A percentile compares a stretch with the other conserved stretches of the same genome.
These are phyloP conservation scores for Dascillus cervinus DNA, from an alignment of 2,888 invertebrate species.

Conservation along the genomic window DNA sequence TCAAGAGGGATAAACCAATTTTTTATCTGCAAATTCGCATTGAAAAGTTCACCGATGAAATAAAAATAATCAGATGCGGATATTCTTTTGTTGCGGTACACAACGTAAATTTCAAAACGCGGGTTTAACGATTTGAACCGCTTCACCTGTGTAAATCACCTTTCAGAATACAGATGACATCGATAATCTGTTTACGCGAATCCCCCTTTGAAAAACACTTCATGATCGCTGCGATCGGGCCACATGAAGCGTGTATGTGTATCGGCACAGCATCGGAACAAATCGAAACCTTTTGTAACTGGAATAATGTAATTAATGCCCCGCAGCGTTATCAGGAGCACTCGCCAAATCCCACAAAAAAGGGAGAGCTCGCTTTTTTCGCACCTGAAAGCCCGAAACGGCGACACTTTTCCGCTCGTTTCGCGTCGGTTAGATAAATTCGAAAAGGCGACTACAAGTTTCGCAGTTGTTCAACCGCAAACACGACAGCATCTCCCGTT, in stretches of 20 bases:
- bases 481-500: slow-evolving; percentile 36
- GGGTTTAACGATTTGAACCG: too few relatives aligned
- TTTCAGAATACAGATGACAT: slow-evolving; percentile 16
- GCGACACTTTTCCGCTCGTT: too few relatives aligned
- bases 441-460: too few relatives aligned
- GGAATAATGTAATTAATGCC: slow-evolving; percentile 30
- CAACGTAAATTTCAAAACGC: too few relatives aligned
- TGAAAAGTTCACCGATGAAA: too few relatives aligned
- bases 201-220: slow-evolving; percentile 19
- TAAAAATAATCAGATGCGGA: too few relatives aligned
- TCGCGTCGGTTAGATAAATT: too few relatives aligned
- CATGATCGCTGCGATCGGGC: slow-evolving; percentile 14
- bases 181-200: slow-evolving; percentile 21
- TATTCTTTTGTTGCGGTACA: too few relatives aligned
- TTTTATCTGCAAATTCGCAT: too few relatives aligned
- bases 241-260: slow-evolving; percentile 15
- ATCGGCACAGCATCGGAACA: slow-evolving; percentile 17
- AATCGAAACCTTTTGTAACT: slow-evolving; percentile 30
- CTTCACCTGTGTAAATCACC: slow-evolving; percentile 6
- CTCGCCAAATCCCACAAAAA: slow-evolving; percentile 22
- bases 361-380: too few relatives aligned
- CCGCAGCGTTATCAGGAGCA: slow-evolving; percentile 26
- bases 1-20: too few relatives aligned
- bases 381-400: too few relatives aligned
- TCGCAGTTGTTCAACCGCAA: slow-evolving; percentile 41